Evolutionary conservation across 2,113 vertebrate genomes (phyloP).

Genomic region (Peromyscus californicus): DNA sequence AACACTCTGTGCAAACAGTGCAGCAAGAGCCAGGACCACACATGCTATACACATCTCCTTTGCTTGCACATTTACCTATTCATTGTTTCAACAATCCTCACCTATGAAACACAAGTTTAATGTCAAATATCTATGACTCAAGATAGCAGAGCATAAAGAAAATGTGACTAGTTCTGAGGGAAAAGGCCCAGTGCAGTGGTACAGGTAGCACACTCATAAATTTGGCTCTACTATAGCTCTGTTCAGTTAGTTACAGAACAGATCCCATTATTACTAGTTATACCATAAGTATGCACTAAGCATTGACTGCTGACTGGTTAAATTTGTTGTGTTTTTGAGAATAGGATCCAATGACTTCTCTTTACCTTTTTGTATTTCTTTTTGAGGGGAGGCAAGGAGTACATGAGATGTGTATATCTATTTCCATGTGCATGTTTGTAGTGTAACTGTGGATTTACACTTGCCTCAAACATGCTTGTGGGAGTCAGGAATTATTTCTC

Average conservation of each 20-base stretch:
- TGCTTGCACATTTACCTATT: neutral
- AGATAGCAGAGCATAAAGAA: neutral
- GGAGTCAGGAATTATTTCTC: neutral
- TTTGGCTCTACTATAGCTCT: rapidly evolving
- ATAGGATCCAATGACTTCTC: neutral
- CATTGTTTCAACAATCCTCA: neutral
- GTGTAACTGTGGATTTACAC: neutral
- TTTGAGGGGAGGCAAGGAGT: neutral
- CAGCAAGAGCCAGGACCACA: too few relatives aligned
- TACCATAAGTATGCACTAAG: rapidly evolving
- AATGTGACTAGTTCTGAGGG: neutral
- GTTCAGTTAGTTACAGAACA: rapidly evolving
- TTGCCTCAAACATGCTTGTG: neutral
- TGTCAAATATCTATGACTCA: neutral
- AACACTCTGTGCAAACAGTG: neutral
- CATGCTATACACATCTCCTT: neutral
- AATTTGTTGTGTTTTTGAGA: neutral
- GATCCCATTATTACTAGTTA: neutral
- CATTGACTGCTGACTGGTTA: neutral
- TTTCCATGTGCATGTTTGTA: neutral
- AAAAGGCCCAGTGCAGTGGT: neutral
- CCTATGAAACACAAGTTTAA: too few relatives aligned
- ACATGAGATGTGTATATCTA: neutral
- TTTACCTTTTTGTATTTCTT: neutral
- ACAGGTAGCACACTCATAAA: rapidly evolving